Base-by-base conservation (phyloP, 1,140 invertebrate genomes). In the Oedothorax gibbosus region DNA sequence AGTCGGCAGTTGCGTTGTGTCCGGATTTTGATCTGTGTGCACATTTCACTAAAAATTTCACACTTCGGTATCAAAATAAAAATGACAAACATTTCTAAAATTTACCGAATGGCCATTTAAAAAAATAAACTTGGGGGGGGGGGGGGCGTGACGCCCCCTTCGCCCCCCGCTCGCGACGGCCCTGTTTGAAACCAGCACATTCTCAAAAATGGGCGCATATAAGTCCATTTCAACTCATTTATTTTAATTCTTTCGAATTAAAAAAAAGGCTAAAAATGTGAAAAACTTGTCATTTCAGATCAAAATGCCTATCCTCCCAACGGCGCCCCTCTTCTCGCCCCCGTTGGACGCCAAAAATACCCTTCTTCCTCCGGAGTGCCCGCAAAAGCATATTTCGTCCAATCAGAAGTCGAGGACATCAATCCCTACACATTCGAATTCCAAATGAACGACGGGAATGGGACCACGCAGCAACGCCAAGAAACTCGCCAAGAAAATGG, bases 401-500 rank as follows among this genome's bases (percentile, higher is more conserved):
- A 57, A 7, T 8, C 18, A 8, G 50, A 54, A 7, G 20, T 49
- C 18, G 66, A 54, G 18, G 53, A 57, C 20, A 57, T 12, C 9
- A 8, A 8, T 7, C 82, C 82, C 8, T 84, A 84, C 71, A 51
- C 75, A 14, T 84, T 76, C 21, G 82, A 60, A 12, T 84, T 56
- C 62, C 56, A 75, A 20, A 53, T 75, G 60, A 69, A 84, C 18
- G 82, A 84, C 11, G 82, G 82, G 0, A 76, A 84, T 51, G 75
- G 75, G 35, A 84, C 72, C 71, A 75, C 72, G 11, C 79, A 81
- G 18, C 79, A 81, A 51, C 82, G 75, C 51, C 86, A 88, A 62
- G 87, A 88, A 62, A 76, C 79, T 49, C 69, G 69, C 14, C 68
- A 87, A 76, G 87, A 87, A 62, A 85, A 87, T 35, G 87, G 87